These are phyloP conservation scores for Salvelinus namaycush DNA, from an alignment of 2,113 vertebrate genomes.

Conservation along the genomic window DNA sequence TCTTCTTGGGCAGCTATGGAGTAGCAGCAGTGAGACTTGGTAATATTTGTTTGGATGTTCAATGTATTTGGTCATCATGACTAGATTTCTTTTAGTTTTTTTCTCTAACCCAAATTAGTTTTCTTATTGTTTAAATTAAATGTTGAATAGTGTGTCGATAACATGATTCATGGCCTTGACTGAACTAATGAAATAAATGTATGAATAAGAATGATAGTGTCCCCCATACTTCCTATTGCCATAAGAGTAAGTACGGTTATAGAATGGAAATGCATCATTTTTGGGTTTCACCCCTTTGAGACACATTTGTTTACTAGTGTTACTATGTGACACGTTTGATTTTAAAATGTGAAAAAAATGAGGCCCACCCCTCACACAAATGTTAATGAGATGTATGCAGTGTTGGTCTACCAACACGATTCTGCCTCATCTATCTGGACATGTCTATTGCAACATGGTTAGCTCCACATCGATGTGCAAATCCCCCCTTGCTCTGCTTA, in stretches of 20 bases:
- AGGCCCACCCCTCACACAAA: neutral
- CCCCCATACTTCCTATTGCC: neutral
- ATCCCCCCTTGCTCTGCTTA: neutral
- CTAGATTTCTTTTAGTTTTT: neutral
- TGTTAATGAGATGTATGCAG: no score
- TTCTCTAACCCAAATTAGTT: conserved; percentile 27
- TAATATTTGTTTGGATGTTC: neutral
- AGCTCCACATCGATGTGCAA: neutral
- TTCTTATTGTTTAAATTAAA: conserved; percentile 35
- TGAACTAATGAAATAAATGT: neutral
- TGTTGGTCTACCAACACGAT: neutral
- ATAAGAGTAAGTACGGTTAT: neutral
- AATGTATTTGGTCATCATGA: neutral
- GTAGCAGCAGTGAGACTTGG: conserved; percentile 13
- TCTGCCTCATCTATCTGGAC: neutral
- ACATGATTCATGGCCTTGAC: conserved; percentile 13
- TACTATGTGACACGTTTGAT: conserved; percentile 21
- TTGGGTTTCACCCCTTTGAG: neutral
- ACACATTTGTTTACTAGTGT: conserved; percentile 11
- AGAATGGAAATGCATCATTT: neutral
- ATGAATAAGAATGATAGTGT: neutral
- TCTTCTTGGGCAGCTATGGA: conserved; percentile 65
- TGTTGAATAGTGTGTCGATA: conserved; percentile 50
- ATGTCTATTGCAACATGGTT: neutral
- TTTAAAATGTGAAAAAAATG: neutral